These are phyloP conservation scores for Odocoileus virginianus DNA, from an alignment of 2,113 vertebrate species.

Conservation along the genomic window DNA sequence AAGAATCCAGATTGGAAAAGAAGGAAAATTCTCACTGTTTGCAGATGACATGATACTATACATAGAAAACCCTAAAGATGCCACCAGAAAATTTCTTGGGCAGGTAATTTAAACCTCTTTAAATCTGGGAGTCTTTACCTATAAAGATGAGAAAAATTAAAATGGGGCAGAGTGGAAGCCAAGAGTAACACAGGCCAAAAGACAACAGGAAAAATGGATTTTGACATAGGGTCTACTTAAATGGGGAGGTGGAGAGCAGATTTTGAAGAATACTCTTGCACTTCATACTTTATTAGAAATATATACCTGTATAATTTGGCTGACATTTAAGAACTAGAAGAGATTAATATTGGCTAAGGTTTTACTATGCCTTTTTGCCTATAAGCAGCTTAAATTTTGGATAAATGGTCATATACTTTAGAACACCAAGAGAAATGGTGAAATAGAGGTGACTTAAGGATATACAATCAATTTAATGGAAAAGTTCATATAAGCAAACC, in stretches of 20 bases:
- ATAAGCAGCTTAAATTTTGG: neutral
- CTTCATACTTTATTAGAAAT: neutral
- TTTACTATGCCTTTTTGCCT: neutral
- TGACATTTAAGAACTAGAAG: neutral
- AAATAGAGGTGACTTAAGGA: constrained; percentile 8
- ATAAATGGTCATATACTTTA: neutral
- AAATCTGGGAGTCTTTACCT: neutral
- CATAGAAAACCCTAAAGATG: neutral
- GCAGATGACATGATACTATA: neutral
- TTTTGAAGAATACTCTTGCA: neutral
- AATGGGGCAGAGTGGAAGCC: neutral
- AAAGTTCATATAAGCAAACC: constrained; percentile 12
- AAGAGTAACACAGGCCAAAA: neutral
- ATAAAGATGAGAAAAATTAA: neutral
- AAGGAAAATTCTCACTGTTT: neutral
- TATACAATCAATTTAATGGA: neutral
- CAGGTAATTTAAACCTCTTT: neutral
- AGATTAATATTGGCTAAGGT: neutral
- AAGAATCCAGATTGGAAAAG: neutral
- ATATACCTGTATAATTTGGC: neutral
- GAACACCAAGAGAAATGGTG: neutral
- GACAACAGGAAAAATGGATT: neutral
- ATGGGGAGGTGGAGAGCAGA: neutral
- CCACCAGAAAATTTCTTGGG: neutral
- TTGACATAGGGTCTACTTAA: neutral